phyloP scores from a whole-genome alignment of 2,888 invertebrate species.

The Cynaeus angustus region DNA sequence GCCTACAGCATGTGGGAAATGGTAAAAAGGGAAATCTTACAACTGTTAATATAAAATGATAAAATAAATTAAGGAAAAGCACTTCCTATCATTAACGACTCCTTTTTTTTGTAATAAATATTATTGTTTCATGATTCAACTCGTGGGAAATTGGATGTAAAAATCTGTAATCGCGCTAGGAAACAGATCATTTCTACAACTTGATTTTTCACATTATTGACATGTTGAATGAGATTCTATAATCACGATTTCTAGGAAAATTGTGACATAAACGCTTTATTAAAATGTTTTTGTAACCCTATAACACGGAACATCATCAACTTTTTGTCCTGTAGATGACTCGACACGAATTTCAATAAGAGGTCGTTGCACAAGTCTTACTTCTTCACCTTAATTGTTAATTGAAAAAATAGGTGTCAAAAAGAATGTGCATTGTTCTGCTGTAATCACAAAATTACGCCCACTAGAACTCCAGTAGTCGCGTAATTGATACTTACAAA shows the following conservation, averaged over 20 bases:
- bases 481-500: slow-evolving; percentile 16
- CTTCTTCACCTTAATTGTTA: no score
- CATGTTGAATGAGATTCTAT: no score
- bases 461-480: slow-evolving; percentile 3
- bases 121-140: background rate
- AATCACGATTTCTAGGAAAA: background rate
- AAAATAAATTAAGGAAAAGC: slow-evolving; percentile 6
- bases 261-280: slow-evolving; percentile 10
- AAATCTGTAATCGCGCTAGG: no score
- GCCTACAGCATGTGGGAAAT: slow-evolving; percentile 14
- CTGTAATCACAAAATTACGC: background rate
- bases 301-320: background rate
- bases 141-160: no score
- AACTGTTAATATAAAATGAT: background rate
- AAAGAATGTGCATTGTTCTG: background rate
- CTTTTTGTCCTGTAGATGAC: slow-evolving; percentile 6
- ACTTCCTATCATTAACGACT: slow-evolving; percentile 12
- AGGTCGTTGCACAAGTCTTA: no score
- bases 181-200: no score
- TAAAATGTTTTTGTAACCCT: background rate
- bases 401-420: no score
- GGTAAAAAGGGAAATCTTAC: slow-evolving; percentile 10
- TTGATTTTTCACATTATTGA: no score
- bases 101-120: background rate
- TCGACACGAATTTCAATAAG: slow-evolving; percentile 8